phyloP scores from a whole-genome alignment of 2,888 invertebrate species.

The Apocheima hispidaria region DNA sequence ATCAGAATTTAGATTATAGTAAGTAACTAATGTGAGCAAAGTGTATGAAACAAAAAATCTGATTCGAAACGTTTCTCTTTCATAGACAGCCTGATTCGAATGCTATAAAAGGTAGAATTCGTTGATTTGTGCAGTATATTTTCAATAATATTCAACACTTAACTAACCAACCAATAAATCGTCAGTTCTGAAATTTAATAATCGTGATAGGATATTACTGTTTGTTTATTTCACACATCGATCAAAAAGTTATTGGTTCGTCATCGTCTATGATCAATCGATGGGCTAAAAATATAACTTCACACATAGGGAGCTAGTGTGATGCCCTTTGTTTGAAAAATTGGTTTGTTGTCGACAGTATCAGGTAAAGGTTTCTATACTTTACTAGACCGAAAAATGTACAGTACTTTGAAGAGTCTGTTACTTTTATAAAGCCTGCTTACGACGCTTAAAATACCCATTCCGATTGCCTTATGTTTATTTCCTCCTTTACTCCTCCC shows the following conservation, averaged over 20 bases:
- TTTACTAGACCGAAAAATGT: too few species aligned
- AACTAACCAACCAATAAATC: not conserved
- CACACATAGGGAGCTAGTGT: not conserved
- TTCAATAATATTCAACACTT: too few species aligned
- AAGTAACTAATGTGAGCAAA: not conserved
- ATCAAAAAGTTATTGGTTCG: conserved; percentile 12
- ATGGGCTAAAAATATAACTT: conserved; percentile 3
- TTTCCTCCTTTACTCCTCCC: too few species aligned
- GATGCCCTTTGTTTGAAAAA: conserved; percentile 1
- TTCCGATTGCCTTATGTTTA: too few species aligned
- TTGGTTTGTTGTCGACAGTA: not conserved
- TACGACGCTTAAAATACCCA: too few species aligned
- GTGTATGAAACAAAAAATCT: not conserved
- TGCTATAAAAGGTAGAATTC: not conserved
- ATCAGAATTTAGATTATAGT: not conserved
- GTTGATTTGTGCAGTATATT: not conserved
- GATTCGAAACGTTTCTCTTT: not conserved
- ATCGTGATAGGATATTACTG: conserved; percentile 35
- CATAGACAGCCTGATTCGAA: not conserved
- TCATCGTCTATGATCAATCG: conserved; percentile 5
- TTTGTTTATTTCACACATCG: conserved; percentile 4
- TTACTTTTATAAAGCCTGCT: too few species aligned
- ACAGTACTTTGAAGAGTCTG: too few species aligned
- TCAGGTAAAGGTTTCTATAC: not conserved
- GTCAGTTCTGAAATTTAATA: conserved; percentile 4